phyloP scores from a whole-genome alignment of 2,797 vertebrate species.

The Anableps anableps region DNA sequence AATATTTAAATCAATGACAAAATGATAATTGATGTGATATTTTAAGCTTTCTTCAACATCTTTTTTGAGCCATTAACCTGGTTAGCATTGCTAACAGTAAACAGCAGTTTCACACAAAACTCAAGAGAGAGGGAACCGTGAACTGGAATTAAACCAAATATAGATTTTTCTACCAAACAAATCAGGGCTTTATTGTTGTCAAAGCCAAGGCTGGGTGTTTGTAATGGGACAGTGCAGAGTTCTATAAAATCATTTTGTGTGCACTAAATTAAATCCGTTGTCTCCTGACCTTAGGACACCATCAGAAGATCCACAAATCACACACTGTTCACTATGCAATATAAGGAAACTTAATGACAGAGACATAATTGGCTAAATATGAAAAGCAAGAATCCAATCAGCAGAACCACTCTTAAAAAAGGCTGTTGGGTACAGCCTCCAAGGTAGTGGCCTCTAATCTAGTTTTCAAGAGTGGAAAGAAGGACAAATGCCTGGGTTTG shows the following conservation, averaged over 20 bases:
- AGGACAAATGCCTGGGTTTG: background rate
- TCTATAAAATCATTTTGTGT: background rate
- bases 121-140: background rate
- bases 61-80: background rate
- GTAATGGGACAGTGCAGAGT: background rate
- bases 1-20: background rate
- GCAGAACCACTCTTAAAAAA: background rate
- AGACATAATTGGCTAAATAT: background rate
- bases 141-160: background rate
- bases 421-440: background rate
- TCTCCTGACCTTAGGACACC: background rate
- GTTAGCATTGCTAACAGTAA: background rate
- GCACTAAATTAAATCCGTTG: background rate
- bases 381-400: slow-evolving; percentile 17
- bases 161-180: background rate
- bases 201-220: background rate
- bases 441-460: background rate
- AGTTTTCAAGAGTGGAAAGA: background rate
- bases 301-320: slow-evolving; percentile 1
- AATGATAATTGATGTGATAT: background rate
- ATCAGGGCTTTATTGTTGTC: background rate
- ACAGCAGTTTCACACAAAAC: no score
- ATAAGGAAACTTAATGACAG: background rate
- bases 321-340: background rate
- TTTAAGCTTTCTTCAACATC: background rate